These are phyloP conservation scores for Synergus japonicus DNA, from an alignment of 2,888 invertebrate genomes.

Conservation along the genomic window DNA sequence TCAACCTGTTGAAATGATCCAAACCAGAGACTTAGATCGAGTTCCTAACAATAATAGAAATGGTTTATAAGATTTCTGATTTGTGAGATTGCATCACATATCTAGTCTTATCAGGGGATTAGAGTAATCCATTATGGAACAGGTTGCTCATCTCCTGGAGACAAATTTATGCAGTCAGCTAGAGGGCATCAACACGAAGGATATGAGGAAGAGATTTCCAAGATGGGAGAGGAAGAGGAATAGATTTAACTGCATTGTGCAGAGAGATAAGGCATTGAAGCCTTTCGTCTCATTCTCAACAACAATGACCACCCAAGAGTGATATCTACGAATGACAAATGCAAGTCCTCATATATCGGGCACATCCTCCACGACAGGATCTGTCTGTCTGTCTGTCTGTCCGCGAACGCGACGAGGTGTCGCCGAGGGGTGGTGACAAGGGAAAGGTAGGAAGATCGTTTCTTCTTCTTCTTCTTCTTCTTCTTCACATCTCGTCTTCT, in stretches of 20 bases:
- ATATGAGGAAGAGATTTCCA: conserved; percentile 34
- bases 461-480: conserved; percentile 44
- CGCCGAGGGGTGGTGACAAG: conserved; percentile 41
- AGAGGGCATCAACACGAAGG: conserved; percentile 7
- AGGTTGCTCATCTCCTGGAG: conserved; percentile 8
- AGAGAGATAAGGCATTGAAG: conserved; percentile 69
- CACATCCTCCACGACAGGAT: conserved; percentile 55
- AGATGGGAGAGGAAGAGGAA: conserved; percentile 44
- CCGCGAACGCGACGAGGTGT: conserved; percentile 43
- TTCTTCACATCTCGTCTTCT: conserved; percentile 13
- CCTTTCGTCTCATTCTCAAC: conserved; percentile 57
- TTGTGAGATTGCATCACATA: neutral
- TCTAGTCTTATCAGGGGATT: conserved; percentile 9
- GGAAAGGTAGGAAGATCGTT: conserved; percentile 42
- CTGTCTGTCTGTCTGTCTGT: conserved; percentile 48
- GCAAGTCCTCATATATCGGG: conserved; percentile 57
- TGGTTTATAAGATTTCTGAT: neutral
- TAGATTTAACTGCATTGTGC: conserved; percentile 66
- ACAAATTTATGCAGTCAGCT: conserved; percentile 29
- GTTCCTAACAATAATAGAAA: conserved; percentile 16
- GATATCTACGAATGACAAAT: conserved; percentile 71
- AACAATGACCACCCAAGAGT: conserved; percentile 71
- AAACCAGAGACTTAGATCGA: neutral
- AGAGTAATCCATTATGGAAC: conserved; percentile 18
- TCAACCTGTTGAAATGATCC: conserved; percentile 15